These are phyloP conservation scores for Melanotaenia parkinsoni DNA, from an alignment of 2,797 vertebrate species.

Conservation along the genomic window DNA sequence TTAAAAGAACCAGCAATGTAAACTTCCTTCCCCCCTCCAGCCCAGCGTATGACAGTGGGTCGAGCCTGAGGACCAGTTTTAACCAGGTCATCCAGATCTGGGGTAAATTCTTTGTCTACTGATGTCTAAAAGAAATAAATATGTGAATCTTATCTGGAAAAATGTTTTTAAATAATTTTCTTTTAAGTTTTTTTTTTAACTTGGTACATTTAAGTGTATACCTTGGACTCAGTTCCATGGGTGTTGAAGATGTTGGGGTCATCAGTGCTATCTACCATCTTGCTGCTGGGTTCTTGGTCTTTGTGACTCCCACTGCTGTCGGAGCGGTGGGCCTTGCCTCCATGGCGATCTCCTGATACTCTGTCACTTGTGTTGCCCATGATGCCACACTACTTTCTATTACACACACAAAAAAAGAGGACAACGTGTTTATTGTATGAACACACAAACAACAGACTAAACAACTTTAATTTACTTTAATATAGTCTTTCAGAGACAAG, in stretches of 20 bases:
- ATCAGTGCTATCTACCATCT: conserved; percentile 96
- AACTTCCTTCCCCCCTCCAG: conserved; percentile 94
- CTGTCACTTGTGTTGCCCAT: conserved; percentile 98
- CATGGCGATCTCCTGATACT: conserved; percentile 89
- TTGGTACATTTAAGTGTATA: conserved; percentile 43
- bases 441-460: not conserved
- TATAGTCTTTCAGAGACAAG: not conserved
- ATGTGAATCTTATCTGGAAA: not conserved
- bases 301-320: conserved; percentile 87
- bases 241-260: conserved; percentile 95
- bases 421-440: not conserved
- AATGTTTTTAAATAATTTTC: not conserved
- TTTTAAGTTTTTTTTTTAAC: not conserved
- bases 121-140: conserved; percentile 55
- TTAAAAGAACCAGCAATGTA: conserved; percentile 97
- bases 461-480: not conserved
- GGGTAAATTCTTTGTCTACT: conserved; percentile 91
- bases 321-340: conserved; percentile 88
- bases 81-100: conserved; percentile 89
- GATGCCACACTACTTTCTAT: conserved; percentile 24
- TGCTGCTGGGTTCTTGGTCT: conserved; percentile 88
- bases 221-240: conserved; percentile 89
- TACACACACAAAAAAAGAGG: conserved; percentile 11
- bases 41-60: conserved; percentile 97
- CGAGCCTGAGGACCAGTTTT: conserved; percentile 91